Conservation (phyloP, 2,113 vertebrate genomes). For the Leuciscus idus region DNA sequence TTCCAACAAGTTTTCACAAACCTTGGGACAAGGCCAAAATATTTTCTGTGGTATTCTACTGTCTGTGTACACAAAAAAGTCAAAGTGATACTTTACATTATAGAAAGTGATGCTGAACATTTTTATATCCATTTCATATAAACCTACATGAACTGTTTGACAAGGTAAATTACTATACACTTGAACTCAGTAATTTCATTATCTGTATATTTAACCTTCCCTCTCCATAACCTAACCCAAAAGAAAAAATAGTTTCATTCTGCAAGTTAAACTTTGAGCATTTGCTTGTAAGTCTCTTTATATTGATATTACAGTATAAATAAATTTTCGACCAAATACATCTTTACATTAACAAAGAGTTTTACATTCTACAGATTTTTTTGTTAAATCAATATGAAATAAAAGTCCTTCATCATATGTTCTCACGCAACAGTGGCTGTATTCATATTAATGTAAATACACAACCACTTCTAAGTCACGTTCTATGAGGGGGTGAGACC, state of each 20-base stretch:
- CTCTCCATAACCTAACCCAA: background rate
- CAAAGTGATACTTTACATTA: background rate
- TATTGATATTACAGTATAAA: background rate
- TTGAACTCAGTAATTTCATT: conserved; percentile 22
- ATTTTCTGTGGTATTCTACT: background rate
- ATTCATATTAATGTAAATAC: conserved; percentile 23
- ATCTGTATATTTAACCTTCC: conserved; percentile 12
- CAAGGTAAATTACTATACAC: conserved; percentile 18
- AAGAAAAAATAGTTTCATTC: background rate
- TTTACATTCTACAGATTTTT: background rate
- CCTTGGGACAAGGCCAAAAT: background rate
- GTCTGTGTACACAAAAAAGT: background rate
- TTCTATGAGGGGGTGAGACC: conserved; percentile 2
- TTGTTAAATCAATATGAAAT: background rate
- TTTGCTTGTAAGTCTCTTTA: background rate
- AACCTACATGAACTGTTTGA: background rate
- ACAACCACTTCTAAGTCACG: conserved; percentile 6
- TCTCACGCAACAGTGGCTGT: conserved; percentile 44
- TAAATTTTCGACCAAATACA: background rate
- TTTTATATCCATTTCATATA: background rate
- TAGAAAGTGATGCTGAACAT: background rate
- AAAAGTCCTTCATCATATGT: background rate
- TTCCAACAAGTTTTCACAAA: background rate
- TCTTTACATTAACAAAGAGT: background rate
- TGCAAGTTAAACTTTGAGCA: background rate